phyloP scores from a whole-genome alignment of 2,113 vertebrate genomes.

The Nasalis larvatus region DNA sequence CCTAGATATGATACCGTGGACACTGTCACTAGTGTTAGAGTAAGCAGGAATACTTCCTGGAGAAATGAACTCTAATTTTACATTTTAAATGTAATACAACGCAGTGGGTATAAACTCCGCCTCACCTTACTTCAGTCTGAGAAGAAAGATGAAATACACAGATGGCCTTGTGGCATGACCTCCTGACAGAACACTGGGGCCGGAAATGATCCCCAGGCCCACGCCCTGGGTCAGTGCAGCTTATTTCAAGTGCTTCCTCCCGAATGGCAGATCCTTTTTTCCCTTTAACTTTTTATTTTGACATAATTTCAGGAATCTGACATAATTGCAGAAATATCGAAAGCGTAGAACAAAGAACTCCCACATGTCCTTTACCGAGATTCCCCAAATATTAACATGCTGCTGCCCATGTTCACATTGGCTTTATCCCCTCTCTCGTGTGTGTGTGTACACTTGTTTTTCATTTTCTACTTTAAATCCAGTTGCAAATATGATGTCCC shows the following conservation, averaged over 20 bases:
- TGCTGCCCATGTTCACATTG: neutral
- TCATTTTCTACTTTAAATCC: neutral
- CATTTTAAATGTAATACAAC: neutral
- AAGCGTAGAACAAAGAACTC: neutral
- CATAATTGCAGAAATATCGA: neutral
- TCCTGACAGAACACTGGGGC: rapidly evolving
- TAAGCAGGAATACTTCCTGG: neutral
- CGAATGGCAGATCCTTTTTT: too few relatives aligned
- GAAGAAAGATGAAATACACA: neutral
- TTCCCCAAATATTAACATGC: neutral
- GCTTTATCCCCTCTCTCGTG: neutral
- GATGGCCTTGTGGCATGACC: rapidly evolving
- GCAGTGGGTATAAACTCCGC: neutral
- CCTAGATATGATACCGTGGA: neutral
- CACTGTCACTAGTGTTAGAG: neutral
- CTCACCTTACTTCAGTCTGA: neutral
- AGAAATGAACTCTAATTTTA: neutral
- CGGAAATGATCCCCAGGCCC: rapidly evolving
- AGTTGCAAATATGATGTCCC: neutral
- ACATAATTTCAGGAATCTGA: neutral
- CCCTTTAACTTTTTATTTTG: neutral
- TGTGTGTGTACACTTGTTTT: neutral
- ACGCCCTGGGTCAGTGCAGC: rapidly evolving
- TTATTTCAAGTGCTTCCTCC: neutral
- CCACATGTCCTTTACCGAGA: neutral